These are phyloP conservation scores for Aproaerema taeniolella DNA, from an alignment of 2,888 invertebrate species.

Conservation along the genomic window DNA sequence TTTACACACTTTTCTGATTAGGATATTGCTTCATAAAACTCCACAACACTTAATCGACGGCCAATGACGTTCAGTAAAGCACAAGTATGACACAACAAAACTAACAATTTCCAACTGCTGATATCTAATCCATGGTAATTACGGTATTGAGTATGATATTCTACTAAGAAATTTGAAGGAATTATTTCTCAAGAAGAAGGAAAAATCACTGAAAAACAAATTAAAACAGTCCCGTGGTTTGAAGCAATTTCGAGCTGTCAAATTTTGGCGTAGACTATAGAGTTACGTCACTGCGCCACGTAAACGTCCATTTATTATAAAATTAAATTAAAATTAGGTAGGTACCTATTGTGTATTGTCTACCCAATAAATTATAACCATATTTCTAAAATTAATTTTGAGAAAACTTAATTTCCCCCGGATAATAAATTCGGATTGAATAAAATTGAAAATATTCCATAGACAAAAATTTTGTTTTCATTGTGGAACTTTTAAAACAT, in stretches of 20 bases:
- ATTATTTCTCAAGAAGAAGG: conserved; percentile 37
- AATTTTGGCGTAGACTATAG: conserved; percentile 24
- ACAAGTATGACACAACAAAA: conserved; percentile 41
- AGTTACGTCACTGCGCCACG: conserved; percentile 12
- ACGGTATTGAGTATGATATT: conserved; percentile 21
- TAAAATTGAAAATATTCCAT: too few species aligned
- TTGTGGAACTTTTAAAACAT: too few species aligned
- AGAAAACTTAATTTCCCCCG: too few species aligned
- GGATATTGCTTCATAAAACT: conserved; percentile 18
- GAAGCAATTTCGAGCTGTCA: conserved; percentile 40
- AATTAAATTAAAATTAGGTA: too few species aligned
- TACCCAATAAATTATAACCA: too few species aligned
- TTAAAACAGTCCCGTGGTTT: conserved; percentile 48
- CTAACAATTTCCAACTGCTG: conserved; percentile 1
- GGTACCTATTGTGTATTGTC: too few species aligned
- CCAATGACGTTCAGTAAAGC: conserved; percentile 9
- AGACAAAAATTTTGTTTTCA: conserved; percentile 27
- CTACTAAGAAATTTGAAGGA: conserved; percentile 35
- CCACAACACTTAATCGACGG: conserved; percentile 17
- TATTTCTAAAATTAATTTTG: too few species aligned
- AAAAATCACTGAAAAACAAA: conserved; percentile 38
- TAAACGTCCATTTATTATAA: too few species aligned
- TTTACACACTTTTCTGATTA: conserved; percentile 24
- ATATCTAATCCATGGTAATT: conserved; percentile 8
- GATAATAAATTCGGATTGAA: too few species aligned